phyloP scores from a whole-genome alignment of 2,888 invertebrate species.

The Amitus sp. region DNA sequence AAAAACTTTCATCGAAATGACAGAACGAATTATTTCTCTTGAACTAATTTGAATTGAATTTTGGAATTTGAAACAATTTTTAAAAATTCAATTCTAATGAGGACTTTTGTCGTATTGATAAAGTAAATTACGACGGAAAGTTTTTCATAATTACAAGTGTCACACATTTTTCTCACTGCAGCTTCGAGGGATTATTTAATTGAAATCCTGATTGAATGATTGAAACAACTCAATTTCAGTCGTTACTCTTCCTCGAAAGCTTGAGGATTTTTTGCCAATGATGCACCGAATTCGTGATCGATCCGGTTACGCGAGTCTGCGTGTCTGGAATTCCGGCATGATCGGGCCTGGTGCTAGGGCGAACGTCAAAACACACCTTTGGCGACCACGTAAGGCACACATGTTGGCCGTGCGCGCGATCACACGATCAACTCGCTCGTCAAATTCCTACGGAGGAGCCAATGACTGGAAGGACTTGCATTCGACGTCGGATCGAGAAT shows the following conservation, averaged over 20 bases:
- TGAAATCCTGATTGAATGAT: no score
- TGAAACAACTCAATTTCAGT: constrained; percentile 6
- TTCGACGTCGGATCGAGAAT: constrained; percentile 59
- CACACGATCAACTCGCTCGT: constrained; percentile 40
- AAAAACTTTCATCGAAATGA: no score
- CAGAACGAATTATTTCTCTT: no score
- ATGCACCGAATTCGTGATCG: constrained; percentile 33
- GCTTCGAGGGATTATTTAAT: no score
- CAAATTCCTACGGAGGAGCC: constrained; percentile 61
- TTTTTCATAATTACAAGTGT: no score
- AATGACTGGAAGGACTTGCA: constrained; percentile 65
- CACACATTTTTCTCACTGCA: no score
- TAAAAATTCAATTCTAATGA: no score
- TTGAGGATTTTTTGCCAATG: constrained; percentile 11
- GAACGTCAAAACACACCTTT: constrained; percentile 64
- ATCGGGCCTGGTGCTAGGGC: constrained; percentile 55
- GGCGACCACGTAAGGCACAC: constrained; percentile 51
- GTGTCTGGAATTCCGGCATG: constrained; percentile 52
- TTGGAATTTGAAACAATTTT: no score
- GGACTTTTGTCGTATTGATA: no score
- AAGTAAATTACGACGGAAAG: no score
- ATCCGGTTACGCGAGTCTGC: constrained; percentile 43
- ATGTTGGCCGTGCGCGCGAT: constrained; percentile 32
- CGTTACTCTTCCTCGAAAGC: background rate
- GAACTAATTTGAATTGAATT: no score